These are phyloP conservation scores for Agelaius phoeniceus DNA, from an alignment of 2,113 vertebrate genomes.

Conservation along the genomic window DNA sequence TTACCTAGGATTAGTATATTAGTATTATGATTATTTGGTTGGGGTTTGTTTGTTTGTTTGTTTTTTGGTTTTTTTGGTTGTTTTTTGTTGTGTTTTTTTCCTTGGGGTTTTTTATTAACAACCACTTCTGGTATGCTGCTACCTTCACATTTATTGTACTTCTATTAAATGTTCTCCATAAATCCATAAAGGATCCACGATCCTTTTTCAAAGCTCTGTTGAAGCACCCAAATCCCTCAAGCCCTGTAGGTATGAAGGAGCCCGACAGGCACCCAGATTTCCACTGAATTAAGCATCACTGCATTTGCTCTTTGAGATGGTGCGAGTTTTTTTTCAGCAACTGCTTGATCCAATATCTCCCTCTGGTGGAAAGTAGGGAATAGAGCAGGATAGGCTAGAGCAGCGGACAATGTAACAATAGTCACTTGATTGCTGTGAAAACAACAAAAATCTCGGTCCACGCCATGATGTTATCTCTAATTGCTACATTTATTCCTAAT, in stretches of 20 bases:
- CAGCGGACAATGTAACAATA: fast-evolving
- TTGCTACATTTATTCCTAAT: not conserved
- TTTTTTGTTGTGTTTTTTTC: not conserved
- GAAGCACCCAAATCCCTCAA: not conserved
- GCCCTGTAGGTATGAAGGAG: not conserved
- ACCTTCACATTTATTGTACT: not conserved
- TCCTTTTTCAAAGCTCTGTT: not conserved
- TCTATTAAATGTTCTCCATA: not conserved
- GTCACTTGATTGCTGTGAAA: not conserved
- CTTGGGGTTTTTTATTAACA: not conserved
- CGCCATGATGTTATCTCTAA: not conserved
- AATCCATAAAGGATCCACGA: not conserved
- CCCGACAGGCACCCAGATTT: not conserved
- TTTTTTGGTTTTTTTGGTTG: too few relatives aligned
- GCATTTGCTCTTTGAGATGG: not conserved
- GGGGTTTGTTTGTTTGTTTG: too few relatives aligned
- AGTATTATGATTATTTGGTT: not conserved
- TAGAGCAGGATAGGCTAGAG: not conserved
- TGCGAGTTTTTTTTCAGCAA: not conserved
- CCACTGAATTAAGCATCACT: not conserved
- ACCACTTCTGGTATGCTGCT: not conserved
- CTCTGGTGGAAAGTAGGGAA: conserved; percentile 24
- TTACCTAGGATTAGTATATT: not conserved
- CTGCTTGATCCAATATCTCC: conserved; percentile 44
- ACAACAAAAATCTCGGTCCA: not conserved